Evolutionary conservation across 2,888 invertebrate genomes (phyloP).

Genomic region (Leucania comma): DNA sequence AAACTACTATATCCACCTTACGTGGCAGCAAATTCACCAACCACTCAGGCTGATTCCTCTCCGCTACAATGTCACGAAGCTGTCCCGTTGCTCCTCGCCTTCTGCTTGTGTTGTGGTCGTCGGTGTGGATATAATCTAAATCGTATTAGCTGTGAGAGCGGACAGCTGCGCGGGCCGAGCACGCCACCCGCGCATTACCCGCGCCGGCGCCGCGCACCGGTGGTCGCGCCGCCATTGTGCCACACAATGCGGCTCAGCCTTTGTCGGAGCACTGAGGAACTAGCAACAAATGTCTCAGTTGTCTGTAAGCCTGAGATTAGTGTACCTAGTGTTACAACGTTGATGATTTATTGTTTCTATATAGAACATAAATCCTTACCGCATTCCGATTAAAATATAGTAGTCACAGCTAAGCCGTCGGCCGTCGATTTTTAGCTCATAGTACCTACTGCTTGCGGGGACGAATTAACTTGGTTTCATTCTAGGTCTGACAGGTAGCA

Average conservation of each 20-base stretch:
- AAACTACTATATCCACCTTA: neutral
- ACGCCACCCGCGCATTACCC: constrained; percentile 51
- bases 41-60: neutral
- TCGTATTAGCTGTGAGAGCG: constrained; percentile 57
- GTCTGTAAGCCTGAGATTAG: neutral
- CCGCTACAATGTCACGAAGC: neutral
- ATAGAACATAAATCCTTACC: too few relatives aligned
- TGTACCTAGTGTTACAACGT: too few relatives aligned
- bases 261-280: constrained; percentile 4
- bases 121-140: constrained; percentile 47
- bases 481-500: too few relatives aligned
- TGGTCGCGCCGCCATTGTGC: constrained; percentile 1
- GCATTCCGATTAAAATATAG: too few relatives aligned
- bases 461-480: too few relatives aligned
- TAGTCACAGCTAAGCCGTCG: too few relatives aligned
- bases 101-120: constrained; percentile 9
- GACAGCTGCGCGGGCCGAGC: constrained; percentile 37
- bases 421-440: too few relatives aligned
- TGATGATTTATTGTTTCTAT: neutral
- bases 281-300: neutral
- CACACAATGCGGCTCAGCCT: constrained; percentile 1
- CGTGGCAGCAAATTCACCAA: neutral
- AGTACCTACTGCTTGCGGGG: too few relatives aligned
- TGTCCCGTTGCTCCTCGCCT: neutral
- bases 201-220: constrained; percentile 24